Evolutionary conservation across 2,888 invertebrate genomes (phyloP).

Genomic region (Cephus pygmeus): DNA sequence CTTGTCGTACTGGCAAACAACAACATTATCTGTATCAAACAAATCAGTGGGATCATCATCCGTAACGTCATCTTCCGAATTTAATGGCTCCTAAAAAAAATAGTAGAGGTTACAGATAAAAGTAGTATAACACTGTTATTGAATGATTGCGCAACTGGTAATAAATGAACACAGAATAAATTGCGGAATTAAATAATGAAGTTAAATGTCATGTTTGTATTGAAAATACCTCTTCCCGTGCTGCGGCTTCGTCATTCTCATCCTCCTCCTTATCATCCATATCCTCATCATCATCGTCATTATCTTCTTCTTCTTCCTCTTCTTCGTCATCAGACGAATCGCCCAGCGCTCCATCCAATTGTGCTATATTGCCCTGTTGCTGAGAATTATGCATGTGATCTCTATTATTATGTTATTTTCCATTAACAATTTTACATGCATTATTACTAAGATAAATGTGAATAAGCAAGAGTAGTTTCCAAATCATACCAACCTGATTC

Average conservation of each 20-base stretch:
- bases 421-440: not conserved
- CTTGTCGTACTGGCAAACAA: constrained; percentile 99
- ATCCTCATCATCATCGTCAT: constrained; percentile 68
- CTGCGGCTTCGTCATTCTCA: constrained; percentile 62
- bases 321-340: constrained; percentile 83
- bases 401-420: not conserved
- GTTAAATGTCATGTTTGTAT: not conserved
- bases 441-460: not conserved
- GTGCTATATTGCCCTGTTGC: constrained; percentile 59
- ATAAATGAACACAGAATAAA: not conserved
- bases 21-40: constrained; percentile 99
- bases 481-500: constrained; percentile 44
- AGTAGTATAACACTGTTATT: not conserved
- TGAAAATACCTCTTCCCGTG: constrained; percentile 58
- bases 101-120: constrained; percentile 7
- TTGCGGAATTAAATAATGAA: not conserved
- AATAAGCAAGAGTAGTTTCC: not conserved
- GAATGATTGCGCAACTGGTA: not conserved
- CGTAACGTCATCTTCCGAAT: constrained; percentile 97
- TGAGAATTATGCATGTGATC: constrained; percentile 1
- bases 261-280: constrained; percentile 66
- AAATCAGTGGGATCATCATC: constrained; percentile 95
- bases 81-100: constrained; percentile 83
- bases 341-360: constrained; percentile 73
- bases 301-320: constrained; percentile 76